Conservation (phyloP, 2,113 vertebrate species). For the Stegostoma tigrinum region DNA sequence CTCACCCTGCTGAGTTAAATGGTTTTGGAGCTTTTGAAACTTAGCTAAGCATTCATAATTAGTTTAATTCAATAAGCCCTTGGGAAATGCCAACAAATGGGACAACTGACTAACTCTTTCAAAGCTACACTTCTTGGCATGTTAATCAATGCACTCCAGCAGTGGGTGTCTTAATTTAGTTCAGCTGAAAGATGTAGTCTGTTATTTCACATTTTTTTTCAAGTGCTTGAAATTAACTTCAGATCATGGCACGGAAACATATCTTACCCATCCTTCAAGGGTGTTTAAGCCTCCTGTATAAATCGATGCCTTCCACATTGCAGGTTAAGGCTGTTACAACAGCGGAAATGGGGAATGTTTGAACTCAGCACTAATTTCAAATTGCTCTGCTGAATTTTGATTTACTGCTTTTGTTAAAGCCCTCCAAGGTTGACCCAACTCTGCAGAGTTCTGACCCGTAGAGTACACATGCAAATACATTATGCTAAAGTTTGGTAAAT, state of each 20-base stretch:
- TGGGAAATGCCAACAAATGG: neutral
- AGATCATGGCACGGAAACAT: neutral
- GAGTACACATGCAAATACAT: neutral
- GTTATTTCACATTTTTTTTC: neutral
- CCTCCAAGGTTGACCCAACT: no score
- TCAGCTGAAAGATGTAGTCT: neutral
- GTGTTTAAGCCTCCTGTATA: neutral
- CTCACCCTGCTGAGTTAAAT: neutral
- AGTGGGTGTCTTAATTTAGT: neutral
- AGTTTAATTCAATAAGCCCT: neutral
- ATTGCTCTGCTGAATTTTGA: neutral
- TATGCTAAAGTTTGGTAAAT: neutral
- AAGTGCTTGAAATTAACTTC: neutral
- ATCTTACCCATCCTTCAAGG: neutral
- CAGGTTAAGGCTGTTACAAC: neutral
- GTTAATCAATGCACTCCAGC: neutral
- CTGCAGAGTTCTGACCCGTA: no score
- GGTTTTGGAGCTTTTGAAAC: neutral
- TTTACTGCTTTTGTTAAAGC: neutral
- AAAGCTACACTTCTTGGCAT: no score
- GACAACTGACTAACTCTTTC: neutral
- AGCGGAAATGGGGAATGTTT: neutral
- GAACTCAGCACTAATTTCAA: neutral
- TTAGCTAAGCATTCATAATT: neutral
- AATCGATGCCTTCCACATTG: neutral